Evolutionary conservation across 2,888 invertebrate genomes (phyloP), one percentile per base, ranked within the genome.

Genomic region (Pyrochroa serraticornis): DNA sequence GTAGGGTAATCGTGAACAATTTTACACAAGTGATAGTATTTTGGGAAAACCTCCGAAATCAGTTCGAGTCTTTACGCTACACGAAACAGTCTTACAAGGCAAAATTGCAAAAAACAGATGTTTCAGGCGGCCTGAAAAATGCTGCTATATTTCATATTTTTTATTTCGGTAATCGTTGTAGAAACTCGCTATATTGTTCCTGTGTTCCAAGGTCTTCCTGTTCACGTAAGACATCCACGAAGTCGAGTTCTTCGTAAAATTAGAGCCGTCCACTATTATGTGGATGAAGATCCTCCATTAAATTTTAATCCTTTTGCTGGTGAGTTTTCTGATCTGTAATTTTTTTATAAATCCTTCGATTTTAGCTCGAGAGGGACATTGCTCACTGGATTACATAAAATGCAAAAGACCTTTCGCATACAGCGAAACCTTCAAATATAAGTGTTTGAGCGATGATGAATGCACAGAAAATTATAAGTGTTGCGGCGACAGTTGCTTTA

Each of bases 391-490:
- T 22, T 3, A 3, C 22, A 5, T 22, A 22, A 13, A 13, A 41
- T 41, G 41, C 30, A 30, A 6, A 1, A 30, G 7, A 9, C 41
- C 41, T 9, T 14, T 14, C 6, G 9, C 22, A n/a, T 41, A 41
- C 7, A 41, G 14, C 10, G 13, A 53, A 36, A 64, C 57, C 5
- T 30, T 33, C 22, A 13, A 41, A n/a, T 62, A 60, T 13, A 59
- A 65, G 49, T 65, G 65, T n/a, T 42, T 37, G 5, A 14, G 33
- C 9, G 67, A 67, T 43, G 55, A 55, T 33, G 65, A 65, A 36
- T 67, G 67, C 44, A 52, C 50, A 7, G 60, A 49, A 34, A 41
- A 13, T 43, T 60, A 52, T 14, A 67, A 61, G 53, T 67, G 67
- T 53, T 67, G 67, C 41, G 22, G 49, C 10, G 43, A 44, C 39